These are phyloP conservation scores for Siniperca obscura DNA, from an alignment of 2,797 vertebrate species.

Conservation along the genomic window DNA sequence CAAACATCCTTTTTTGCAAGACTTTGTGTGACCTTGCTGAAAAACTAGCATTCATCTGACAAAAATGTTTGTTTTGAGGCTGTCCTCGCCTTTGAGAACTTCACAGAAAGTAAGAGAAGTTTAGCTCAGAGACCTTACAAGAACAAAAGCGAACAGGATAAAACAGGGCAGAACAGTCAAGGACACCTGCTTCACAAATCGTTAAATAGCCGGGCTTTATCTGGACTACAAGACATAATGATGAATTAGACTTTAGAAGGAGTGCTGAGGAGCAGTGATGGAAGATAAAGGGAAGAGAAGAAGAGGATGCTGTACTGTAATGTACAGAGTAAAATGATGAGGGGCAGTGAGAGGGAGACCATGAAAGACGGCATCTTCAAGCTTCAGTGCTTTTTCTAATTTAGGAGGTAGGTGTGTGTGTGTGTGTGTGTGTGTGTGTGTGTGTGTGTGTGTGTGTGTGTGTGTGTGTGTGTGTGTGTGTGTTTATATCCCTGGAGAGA, in stretches of 20 bases:
- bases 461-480: constrained; percentile 13
- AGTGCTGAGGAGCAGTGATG: constrained; percentile 46
- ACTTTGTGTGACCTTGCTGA: constrained; percentile 41
- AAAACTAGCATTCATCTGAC: constrained; percentile 23
- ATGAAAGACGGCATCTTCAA: constrained; percentile 75
- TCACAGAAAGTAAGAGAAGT: constrained; percentile 24
- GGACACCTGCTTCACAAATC: constrained; percentile 64
- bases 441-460: background rate
- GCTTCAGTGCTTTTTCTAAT: constrained; percentile 75
- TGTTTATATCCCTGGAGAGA: no score
- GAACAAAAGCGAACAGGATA: constrained; percentile 23
- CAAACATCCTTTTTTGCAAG: constrained; percentile 44
- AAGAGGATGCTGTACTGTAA: constrained; percentile 34
- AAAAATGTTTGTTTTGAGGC: constrained; percentile 34
- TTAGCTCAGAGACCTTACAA: constrained; percentile 39
- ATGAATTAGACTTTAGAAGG: constrained; percentile 63
- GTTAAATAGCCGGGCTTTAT: constrained; percentile 62
- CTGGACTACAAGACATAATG: constrained; percentile 62
- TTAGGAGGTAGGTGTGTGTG: constrained; percentile 21
- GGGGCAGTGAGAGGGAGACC: constrained; percentile 28
- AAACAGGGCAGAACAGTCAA: constrained; percentile 47
- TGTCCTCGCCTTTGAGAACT: constrained; percentile 36
- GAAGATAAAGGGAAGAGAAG: constrained; percentile 45
- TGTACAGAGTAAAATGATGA: constrained; percentile 47
- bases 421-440: constrained; percentile 8